Base-by-base conservation (phyloP, 1,140 invertebrate genomes). In the Danaus melanippus region DNA sequence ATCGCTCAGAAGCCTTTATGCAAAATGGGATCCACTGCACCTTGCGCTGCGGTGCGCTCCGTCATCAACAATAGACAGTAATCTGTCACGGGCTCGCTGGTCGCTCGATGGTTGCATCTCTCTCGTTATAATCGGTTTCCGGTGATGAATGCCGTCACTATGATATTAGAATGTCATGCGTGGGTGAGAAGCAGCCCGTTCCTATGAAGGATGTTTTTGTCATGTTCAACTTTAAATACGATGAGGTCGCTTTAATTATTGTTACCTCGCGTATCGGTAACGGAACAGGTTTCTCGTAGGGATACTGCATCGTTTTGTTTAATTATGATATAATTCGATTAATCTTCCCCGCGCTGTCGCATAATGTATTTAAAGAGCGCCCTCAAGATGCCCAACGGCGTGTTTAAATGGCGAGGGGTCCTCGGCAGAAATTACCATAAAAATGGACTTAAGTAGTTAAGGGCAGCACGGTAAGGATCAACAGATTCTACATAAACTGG, bases 1-100 rank as follows among this genome's bases (percentile, higher is more conserved):
- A 32, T 32, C 21, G 21, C 21, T 32, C 6, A 32, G 21, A 76
- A 69, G 55, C 50, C 59, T 79, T 76, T 74, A 72, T 69, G 67
- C 78, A 79, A 79, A 82, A 85, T 83, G 80, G 78, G 78, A 77
- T 83, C 81, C 72, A 48, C 56, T 69, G 69, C 82, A 85, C 82
- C 82, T 85, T 85, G 79, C 79, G 47, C 58, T 55, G 53, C 64
- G 70, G 69, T 71, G 74, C 66, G 67, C 66, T 47, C 60, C 68
- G 63, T 71, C 70, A 75, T 46, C 54, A 50, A 49, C 71, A 79
- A 74, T 74, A 53, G 66, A 15, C 63, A 48, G 55, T 79, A 81
- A 78, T 81, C 74, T 74, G 60, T 53, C 39, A 42, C 56, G 21
- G 62, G 74, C 67, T 62, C 71, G 21, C 69, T 78, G 21, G 5